Evolutionary conservation across 2,888 invertebrate species (phyloP), one percentile per base, ranked within the genome.

Genomic region (Chrysopilus asiliformis): DNA sequence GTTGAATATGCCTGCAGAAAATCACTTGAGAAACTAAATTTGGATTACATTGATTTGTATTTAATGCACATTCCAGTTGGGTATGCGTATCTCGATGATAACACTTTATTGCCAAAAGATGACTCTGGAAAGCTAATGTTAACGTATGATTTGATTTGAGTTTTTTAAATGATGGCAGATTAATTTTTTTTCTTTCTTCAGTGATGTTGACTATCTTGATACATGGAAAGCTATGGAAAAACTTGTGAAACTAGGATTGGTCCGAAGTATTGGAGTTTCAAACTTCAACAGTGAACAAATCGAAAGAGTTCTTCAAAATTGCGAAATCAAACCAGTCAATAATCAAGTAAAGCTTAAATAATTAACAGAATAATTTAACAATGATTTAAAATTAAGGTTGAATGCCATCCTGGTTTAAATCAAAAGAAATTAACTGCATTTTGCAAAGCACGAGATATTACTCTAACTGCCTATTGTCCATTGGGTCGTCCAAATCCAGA

Each of bases 241-340:
- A n/a, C 68, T 83, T 9, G 72, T 76, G 4, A 67, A 72, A 41
- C 65, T 70, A 44, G 85, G 86, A 0, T 65, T 85, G 4, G 71
- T 74, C 0, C 77, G 71, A 50, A 79, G 80, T 48, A 81, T 93
- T 52, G 91, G 91, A 0, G 55, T 91, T 2, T 86, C 86, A 28
- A 93, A 93, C 63, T 91, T 90, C 56, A 91, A 85, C 56, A 74
- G 69, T 46, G 65, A 69, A 33, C 91, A 91, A 60, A 60, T 86
- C 4, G 70, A 78, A 30, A 67, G 80, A 32, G 50, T 91, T 7
- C 52, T 87, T 24, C 67, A 68, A 2, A 68, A 60, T 6, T 74
- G 76, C n/a, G 68, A 62, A 40, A 70, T 82, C 36, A 74, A 74
- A 49, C 83, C 83, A 1, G 77, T 70, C 1, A 68, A 67, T 3